A percentile compares a stretch with the other conserved stretches of the same genome.
Conservation (phyloP, 2,797 vertebrate species). For the Cottoperca gobio region DNA sequence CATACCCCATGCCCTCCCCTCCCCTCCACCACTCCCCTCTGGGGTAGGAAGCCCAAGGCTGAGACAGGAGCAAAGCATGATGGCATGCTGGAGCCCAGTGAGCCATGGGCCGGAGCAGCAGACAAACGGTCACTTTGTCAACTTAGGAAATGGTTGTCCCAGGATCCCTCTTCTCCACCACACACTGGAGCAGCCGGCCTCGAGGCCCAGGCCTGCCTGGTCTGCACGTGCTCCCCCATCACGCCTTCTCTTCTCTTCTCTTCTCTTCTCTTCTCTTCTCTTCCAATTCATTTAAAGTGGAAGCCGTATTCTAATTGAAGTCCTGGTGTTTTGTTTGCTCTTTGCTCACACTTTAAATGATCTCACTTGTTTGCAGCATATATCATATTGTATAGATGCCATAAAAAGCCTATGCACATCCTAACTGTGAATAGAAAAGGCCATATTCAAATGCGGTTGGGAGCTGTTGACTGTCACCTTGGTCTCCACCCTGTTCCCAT, state of each 20-base stretch:
- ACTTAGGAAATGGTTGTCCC: slow-evolving; percentile 86
- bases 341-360: slow-evolving; percentile 1
- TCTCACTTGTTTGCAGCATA: too few relatives aligned
- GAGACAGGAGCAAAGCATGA: slow-evolving; percentile 81
- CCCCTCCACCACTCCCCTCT: slow-evolving; percentile 61
- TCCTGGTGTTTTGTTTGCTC: neutral
- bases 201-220: slow-evolving; percentile 64
- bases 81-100: slow-evolving; percentile 79
- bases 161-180: slow-evolving; percentile 83
- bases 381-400: neutral
- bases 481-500: slow-evolving; percentile 63
- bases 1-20: slow-evolving; percentile 24
- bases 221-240: slow-evolving; percentile 64
- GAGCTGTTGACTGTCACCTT: slow-evolving; percentile 64
- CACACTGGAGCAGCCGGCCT: slow-evolving; percentile 77
- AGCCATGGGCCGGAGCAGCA: slow-evolving; percentile 76
- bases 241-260: slow-evolving; percentile 29
- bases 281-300: slow-evolving; percentile 5
- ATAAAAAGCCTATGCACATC: neutral
- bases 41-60: slow-evolving; percentile 78
- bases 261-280: slow-evolving; percentile 15
- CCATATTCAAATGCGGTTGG: slow-evolving; percentile 40
- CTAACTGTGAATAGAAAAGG: slow-evolving; percentile 42
- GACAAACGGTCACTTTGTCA: slow-evolving; percentile 86
- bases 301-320: neutral